phyloP scores from a whole-genome alignment of 2,113 vertebrate species.

The Anolis carolinensis region DNA sequence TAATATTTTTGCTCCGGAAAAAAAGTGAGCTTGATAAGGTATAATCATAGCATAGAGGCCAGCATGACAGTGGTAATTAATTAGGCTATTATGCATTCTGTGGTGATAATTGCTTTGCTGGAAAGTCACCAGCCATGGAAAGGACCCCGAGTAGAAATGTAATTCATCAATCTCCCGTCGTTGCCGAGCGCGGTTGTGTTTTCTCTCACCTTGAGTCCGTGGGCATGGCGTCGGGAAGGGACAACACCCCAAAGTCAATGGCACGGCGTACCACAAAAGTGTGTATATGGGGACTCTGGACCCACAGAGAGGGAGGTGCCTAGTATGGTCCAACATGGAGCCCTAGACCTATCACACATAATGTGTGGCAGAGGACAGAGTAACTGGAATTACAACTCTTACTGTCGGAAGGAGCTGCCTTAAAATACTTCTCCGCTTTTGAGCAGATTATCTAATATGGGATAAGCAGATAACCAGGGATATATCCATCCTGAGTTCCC shows the following conservation, averaged over 20 bases:
- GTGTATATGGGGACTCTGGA: background rate
- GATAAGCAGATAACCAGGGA: no score
- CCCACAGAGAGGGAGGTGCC: background rate
- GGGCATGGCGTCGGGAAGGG: slow-evolving; percentile 30
- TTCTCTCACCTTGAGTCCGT: slow-evolving; percentile 91
- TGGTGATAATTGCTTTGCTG: slow-evolving; percentile 99
- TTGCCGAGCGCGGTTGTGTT: slow-evolving; percentile 63
- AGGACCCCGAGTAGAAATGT: slow-evolving; percentile 79
- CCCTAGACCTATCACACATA: background rate
- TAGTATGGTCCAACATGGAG: background rate
- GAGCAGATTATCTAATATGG: no score
- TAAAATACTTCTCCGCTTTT: no score
- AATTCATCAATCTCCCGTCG: slow-evolving; percentile 89
- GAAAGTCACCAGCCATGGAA: slow-evolving; percentile 97
- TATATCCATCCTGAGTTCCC: no score
- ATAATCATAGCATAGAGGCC: slow-evolving; percentile 93
- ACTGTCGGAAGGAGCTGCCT: no score
- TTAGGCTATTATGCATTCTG: slow-evolving; percentile 99
- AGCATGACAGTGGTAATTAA: slow-evolving; percentile 99
- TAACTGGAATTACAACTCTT: no score
- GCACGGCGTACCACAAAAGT: background rate
- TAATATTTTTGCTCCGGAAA: slow-evolving; percentile 78
- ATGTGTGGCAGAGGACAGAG: no score
- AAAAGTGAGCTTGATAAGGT: slow-evolving; percentile 87
- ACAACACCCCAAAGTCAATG: slow-evolving; percentile 53